These are phyloP conservation scores for Hyles lineata DNA, from an alignment of 2,888 invertebrate genomes.

Conservation along the genomic window DNA sequence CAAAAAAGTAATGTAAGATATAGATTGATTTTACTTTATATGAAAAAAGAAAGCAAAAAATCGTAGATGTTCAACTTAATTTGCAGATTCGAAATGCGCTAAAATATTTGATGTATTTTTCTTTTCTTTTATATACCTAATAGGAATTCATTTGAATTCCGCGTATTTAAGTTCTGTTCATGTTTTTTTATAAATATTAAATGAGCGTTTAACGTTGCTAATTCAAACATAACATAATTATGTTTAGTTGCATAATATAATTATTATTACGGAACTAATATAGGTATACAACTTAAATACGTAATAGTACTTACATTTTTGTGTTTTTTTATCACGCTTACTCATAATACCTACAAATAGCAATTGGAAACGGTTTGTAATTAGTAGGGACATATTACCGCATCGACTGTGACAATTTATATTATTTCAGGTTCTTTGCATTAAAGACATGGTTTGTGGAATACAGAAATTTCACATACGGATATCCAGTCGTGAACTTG, in stretches of 20 bases:
- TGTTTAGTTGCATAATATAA: too few species aligned
- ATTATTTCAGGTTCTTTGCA: slow-evolving; percentile 89
- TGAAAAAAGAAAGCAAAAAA: too few species aligned
- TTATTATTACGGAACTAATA: too few species aligned
- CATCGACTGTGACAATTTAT: not conserved
- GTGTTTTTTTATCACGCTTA: not conserved
- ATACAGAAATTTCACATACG: slow-evolving; percentile 90
- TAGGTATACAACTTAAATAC: not conserved
- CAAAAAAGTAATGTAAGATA: too few species aligned
- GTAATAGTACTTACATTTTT: not conserved
- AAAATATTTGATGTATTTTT: too few species aligned
- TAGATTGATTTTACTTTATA: too few species aligned
- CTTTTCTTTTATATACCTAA: too few species aligned
- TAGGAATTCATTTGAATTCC: too few species aligned
- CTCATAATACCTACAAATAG: not conserved
- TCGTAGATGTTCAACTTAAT: too few species aligned
- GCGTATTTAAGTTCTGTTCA: not conserved
- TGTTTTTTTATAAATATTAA: too few species aligned
- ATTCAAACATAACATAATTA: not conserved
- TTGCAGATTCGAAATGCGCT: too few species aligned
- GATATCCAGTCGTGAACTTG: slow-evolving; percentile 84
- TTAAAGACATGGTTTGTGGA: slow-evolving; percentile 92
- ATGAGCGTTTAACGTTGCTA: not conserved
- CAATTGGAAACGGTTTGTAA: not conserved
- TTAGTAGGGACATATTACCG: not conserved